These are phyloP conservation scores for Orycteropus afer DNA, from an alignment of 2,113 vertebrate species.

Conservation along the genomic window DNA sequence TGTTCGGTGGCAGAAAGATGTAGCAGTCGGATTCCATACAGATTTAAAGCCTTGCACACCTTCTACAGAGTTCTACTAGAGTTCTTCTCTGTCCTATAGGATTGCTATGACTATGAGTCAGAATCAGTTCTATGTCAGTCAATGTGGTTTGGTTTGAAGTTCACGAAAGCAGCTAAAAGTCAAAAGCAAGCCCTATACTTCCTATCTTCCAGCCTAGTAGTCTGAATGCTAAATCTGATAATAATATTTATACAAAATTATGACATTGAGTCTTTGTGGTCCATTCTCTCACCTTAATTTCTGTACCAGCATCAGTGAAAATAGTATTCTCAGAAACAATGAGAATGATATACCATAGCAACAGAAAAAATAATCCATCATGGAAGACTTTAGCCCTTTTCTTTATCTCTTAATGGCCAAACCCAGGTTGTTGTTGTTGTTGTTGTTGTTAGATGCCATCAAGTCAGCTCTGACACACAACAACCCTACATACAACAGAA, in stretches of 20 bases:
- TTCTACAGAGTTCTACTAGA: too few species aligned
- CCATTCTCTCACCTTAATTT: background rate
- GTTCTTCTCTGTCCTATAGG: too few species aligned
- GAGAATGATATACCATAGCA: background rate
- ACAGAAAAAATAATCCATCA: background rate
- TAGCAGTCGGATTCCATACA: too few species aligned
- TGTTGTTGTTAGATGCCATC: too few species aligned
- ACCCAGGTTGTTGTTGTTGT: too few species aligned
- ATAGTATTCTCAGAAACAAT: background rate
- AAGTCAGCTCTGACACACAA: too few species aligned
- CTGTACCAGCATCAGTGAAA: background rate
- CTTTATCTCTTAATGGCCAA: background rate
- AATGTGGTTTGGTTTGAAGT: too few species aligned
- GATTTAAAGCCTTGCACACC: too few species aligned
- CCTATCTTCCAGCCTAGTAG: background rate
- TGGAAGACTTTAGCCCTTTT: accelerated
- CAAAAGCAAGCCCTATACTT: background rate
- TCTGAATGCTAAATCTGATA: background rate
- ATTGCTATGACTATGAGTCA: too few species aligned
- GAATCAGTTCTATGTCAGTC: too few species aligned
- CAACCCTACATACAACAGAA: too few species aligned
- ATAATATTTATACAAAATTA: background rate
- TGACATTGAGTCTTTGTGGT: background rate
- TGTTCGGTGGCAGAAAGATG: too few species aligned
- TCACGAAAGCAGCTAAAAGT: background rate